These are phyloP conservation scores for Thunnus albacares DNA, from an alignment of 2,797 vertebrate species.

Conservation along the genomic window DNA sequence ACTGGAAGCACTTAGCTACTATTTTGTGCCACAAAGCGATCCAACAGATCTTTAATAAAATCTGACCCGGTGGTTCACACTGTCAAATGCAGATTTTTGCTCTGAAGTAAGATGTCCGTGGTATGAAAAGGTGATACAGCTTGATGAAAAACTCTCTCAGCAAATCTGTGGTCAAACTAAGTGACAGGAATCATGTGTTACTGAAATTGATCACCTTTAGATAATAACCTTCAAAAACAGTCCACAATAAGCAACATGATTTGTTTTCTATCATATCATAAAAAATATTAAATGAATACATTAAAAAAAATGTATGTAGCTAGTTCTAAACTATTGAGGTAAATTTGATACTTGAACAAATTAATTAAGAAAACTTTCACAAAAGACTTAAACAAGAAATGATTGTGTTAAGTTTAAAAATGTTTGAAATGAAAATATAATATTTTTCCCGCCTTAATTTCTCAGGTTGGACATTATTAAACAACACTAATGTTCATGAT, in stretches of 20 bases:
- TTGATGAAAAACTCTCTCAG: not conserved
- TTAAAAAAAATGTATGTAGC: too few relatives aligned
- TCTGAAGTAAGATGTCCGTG: not conserved
- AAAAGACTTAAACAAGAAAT: too few relatives aligned
- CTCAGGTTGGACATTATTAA: too few relatives aligned
- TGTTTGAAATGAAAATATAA: too few relatives aligned
- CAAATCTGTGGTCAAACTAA: too few relatives aligned
- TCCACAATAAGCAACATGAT: not conserved
- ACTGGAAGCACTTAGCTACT: not conserved
- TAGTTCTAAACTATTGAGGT: too few relatives aligned
- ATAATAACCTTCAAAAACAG: not conserved
- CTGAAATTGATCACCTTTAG: not conserved
- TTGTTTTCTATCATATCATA: not conserved
- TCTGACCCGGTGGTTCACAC: not conserved
- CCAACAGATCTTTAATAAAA: not conserved
- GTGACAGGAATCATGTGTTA: too few relatives aligned
- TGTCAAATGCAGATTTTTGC: not conserved
- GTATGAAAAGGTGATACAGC: not conserved
- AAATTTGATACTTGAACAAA: too few relatives aligned
- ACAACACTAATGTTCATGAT: too few relatives aligned
- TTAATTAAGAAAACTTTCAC: too few relatives aligned
- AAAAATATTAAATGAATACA: not conserved
- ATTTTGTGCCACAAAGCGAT: slow-evolving; percentile 8
- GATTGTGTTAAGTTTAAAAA: too few relatives aligned
- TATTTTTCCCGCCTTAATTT: too few relatives aligned